Conservation (phyloP, 2,113 vertebrate species). For the Bungarus multicinctus region DNA sequence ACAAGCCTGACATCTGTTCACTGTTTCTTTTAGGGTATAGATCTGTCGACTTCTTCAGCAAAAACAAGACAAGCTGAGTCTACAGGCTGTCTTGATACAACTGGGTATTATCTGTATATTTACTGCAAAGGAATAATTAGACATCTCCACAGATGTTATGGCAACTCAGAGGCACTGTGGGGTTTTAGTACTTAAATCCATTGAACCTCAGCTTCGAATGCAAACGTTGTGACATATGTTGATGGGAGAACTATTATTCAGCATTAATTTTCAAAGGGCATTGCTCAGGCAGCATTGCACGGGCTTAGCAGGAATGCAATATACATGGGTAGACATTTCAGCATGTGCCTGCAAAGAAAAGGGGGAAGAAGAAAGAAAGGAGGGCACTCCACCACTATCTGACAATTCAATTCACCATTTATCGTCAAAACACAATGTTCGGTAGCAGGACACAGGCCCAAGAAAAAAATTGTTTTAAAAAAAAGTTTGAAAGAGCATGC, state of each 20-base stretch:
- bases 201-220: neutral
- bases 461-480: neutral
- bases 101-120: neutral
- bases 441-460: neutral
- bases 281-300: neutral
- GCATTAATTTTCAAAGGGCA: neutral
- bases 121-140: neutral
- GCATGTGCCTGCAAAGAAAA: conserved; percentile 17
- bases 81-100: neutral
- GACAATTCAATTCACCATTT: conserved; percentile 38
- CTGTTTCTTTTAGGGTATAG: neutral
- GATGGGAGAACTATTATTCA: conserved; percentile 11
- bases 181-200: neutral
- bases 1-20: neutral
- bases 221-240: conserved; percentile 24
- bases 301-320: neutral
- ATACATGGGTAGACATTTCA: neutral
- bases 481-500: neutral
- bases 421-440: neutral
- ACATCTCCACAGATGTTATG: neutral
- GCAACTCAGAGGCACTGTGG: neutral
- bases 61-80: neutral
- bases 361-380: conserved; percentile 16
- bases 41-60: neutral
- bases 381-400: conserved; percentile 26